These are phyloP conservation scores for Pachydiplax longipennis DNA, from an alignment of 2,888 invertebrate species.

Conservation along the genomic window DNA sequence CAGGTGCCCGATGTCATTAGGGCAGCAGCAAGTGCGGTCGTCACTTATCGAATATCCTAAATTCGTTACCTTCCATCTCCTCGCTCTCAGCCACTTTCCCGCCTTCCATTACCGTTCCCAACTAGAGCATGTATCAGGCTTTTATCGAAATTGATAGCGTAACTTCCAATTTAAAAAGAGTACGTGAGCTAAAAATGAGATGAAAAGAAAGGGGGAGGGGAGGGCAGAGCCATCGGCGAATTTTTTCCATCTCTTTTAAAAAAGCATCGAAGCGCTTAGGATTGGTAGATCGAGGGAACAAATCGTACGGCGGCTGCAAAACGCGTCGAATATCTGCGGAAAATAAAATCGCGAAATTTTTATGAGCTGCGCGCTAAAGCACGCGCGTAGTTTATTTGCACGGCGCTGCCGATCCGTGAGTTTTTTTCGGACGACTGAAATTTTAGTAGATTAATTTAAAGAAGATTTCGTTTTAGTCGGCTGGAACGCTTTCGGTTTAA, in stretches of 20 bases:
- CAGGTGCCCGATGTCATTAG: constrained; percentile 9
- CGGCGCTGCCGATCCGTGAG: too few relatives aligned
- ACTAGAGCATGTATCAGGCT: not conserved
- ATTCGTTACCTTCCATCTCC: not conserved
- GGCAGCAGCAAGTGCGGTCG: not conserved
- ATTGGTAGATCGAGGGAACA: not conserved
- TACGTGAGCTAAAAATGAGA: not conserved
- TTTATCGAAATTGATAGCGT: not conserved
- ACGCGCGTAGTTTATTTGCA: too few relatives aligned
- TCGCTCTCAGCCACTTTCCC: not conserved
- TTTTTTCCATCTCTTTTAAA: not conserved
- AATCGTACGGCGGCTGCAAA: not conserved
- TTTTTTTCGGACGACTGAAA: too few relatives aligned
- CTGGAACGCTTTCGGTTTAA: too few relatives aligned
- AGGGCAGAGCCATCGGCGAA: not conserved
- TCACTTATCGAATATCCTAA: constrained; percentile 14
- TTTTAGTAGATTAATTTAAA: too few relatives aligned
- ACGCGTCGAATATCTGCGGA: not conserved
- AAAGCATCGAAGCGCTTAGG: not conserved
- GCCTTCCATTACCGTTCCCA: not conserved
- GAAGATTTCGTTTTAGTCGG: too few relatives aligned
- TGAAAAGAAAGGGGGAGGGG: not conserved
- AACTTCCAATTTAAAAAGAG: not conserved
- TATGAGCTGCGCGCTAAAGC: too few relatives aligned
- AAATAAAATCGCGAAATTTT: too few relatives aligned